A percentile compares a stretch with the other conserved stretches of the same genome.
phyloP scores from a whole-genome alignment of 2,888 invertebrate species.

The Ferdinandea cuprea region DNA sequence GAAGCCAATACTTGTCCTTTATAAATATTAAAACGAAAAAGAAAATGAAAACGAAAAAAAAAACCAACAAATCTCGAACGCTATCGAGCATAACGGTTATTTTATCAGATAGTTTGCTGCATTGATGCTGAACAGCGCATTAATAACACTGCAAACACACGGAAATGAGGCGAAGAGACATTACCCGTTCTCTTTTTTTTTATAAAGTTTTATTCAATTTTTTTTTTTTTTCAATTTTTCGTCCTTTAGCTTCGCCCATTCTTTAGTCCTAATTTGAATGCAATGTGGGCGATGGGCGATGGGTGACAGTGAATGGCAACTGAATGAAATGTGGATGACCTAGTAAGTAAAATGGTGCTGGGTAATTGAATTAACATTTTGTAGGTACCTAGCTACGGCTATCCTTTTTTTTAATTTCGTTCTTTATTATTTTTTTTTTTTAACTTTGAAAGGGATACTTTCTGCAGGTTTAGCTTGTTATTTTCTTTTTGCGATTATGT shows the following conservation, averaged over 20 bases:
- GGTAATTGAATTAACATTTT: conserved; percentile 69
- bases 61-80: background rate
- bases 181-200: background rate
- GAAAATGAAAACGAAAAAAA: conserved; percentile 23
- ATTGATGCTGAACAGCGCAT: conserved; percentile 58
- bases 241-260: conserved; percentile 39
- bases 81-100: conserved; percentile 53
- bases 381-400: conserved; percentile 16
- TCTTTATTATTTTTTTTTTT: conserved; percentile 3
- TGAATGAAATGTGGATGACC: conserved; percentile 68
- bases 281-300: conserved; percentile 54
- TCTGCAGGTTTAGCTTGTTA: conserved; percentile 23
- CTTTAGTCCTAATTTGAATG: conserved; percentile 51
- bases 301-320: conserved; percentile 52
- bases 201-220: background rate
- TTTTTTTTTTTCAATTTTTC: conserved; percentile 35
- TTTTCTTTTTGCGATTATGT: conserved; percentile 54
- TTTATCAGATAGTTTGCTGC: conserved; percentile 60
- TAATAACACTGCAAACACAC: conserved; percentile 50
- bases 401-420: background rate
- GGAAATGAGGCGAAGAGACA: conserved; percentile 39
- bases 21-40: background rate
- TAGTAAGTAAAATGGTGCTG: conserved; percentile 60
- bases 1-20: background rate
- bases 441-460: conserved; percentile 18